Percentiles rank a stretch among this genome's conserved stretches.
phyloP scores from a whole-genome alignment of 2,797 vertebrate species.

The Pseudomugil tenellus region DNA sequence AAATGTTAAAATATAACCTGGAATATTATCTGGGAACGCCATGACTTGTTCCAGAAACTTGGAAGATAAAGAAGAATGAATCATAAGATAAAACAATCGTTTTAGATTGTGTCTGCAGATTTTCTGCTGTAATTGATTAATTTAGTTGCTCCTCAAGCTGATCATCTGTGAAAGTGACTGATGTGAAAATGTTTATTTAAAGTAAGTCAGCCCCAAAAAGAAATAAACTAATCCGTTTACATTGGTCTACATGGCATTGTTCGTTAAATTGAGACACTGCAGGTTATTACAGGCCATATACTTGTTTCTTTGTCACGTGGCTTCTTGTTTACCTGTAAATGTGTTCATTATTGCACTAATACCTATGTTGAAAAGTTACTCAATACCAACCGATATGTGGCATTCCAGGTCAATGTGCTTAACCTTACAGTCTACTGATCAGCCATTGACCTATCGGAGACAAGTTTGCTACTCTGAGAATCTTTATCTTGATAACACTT shows the following conservation, averaged over 20 bases:
- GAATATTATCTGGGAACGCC: background rate
- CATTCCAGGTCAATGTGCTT: background rate
- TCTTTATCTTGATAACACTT: background rate
- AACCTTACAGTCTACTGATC: background rate
- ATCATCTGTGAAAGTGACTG: background rate
- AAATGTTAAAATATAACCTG: background rate
- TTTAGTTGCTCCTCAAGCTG: background rate
- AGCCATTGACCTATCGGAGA: background rate
- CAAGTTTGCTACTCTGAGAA: background rate
- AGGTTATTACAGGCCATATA: background rate
- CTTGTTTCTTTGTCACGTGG: background rate
- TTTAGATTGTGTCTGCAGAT: background rate
- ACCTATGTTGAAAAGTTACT: background rate
- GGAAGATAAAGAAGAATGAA: background rate
- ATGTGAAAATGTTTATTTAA: background rate
- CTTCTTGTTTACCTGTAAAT: background rate
- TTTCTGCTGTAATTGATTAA: background rate
- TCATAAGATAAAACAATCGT: background rate
- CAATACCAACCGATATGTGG: background rate
- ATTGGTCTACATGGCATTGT: background rate
- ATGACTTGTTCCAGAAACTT: background rate
- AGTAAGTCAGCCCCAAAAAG: background rate
- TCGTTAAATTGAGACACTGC: background rate
- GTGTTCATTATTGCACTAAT: background rate
- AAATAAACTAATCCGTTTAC: background rate